Percentiles rank a stretch among this genome's conserved stretches.
phyloP scores from a whole-genome alignment of 2,888 invertebrate species.

The Acholoe squamosa region DNA sequence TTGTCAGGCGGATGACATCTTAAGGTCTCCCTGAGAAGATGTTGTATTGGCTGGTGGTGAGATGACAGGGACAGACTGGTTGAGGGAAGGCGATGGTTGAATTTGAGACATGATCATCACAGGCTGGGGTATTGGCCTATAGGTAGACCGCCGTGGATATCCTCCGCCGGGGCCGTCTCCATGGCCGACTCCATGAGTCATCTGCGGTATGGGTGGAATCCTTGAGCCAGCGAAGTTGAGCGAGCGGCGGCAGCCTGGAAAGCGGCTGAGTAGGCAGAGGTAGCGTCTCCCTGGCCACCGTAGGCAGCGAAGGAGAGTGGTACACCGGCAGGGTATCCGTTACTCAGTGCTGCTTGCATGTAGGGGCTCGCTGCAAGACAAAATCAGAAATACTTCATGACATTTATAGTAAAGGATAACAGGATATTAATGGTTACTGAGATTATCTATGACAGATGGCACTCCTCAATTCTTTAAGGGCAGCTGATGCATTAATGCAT shows the following conservation, averaged over 20 bases:
- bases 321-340: slow-evolving; percentile 6
- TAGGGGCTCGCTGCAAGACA: neutral
- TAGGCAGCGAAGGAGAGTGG: slow-evolving; percentile 41
- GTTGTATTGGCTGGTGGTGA: too few relatives aligned
- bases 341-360: slow-evolving; percentile 28
- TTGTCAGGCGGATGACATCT: too few relatives aligned
- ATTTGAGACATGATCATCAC: neutral
- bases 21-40: too few relatives aligned
- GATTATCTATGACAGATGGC: too few relatives aligned
- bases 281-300: slow-evolving; percentile 43
- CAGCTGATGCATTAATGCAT: too few relatives aligned
- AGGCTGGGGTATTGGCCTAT: slow-evolving; percentile 39
- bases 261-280: neutral
- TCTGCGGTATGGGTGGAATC: slow-evolving; percentile 59
- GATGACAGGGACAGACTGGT: too few relatives aligned
- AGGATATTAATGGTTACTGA: too few relatives aligned
- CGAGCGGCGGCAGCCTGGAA: slow-evolving; percentile 9
- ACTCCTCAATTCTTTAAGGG: too few relatives aligned
- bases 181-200: slow-evolving; percentile 44
- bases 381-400: too few relatives aligned
- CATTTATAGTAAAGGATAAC: too few relatives aligned
- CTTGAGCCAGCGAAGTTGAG: slow-evolving; percentile 41
- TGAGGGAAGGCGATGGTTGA: neutral
- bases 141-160: neutral
- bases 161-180: slow-evolving; percentile 42